Percentiles rank a stretch among this genome's conserved stretches.
Conservation (phyloP, 2,797 vertebrate species). For the Sebastes wilsoni region DNA sequence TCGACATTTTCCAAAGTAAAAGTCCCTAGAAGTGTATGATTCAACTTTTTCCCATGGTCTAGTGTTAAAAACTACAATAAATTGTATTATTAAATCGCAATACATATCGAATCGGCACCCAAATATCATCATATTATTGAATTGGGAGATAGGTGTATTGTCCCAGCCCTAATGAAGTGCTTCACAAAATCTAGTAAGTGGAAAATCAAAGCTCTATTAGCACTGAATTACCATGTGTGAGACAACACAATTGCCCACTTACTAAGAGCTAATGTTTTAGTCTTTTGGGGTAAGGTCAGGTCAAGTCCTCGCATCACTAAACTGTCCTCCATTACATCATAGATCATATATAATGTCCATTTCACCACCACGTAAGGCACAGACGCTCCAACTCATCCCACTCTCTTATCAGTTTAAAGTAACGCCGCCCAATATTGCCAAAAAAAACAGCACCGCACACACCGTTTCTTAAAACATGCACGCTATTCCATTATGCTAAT, state of each 20-base stretch:
- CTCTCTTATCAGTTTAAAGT: neutral
- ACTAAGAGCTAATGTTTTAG: neutral
- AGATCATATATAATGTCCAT: neutral
- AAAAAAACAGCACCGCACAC: neutral
- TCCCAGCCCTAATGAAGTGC: neutral
- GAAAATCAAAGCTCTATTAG: neutral
- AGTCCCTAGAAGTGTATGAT: too few relatives aligned
- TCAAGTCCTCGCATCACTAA: neutral
- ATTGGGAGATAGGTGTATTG: neutral
- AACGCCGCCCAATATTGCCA: neutral
- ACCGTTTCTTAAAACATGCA: constrained; percentile 21
- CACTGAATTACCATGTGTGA: neutral
- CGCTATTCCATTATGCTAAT: constrained; percentile 35
- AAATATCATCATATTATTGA: too few relatives aligned
- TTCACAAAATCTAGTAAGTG: neutral
- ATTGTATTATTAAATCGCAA: too few relatives aligned
- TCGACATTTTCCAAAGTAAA: rapidly evolving
- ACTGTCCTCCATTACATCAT: neutral
- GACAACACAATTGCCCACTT: neutral
- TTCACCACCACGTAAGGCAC: neutral
- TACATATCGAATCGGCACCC: too few relatives aligned
- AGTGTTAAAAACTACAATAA: too few relatives aligned
- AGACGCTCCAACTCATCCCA: neutral
- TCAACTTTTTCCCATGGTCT: too few relatives aligned
- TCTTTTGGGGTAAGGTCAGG: neutral